Conservation (phyloP, 2,113 vertebrate species). For the Pungitius pungitius region DNA sequence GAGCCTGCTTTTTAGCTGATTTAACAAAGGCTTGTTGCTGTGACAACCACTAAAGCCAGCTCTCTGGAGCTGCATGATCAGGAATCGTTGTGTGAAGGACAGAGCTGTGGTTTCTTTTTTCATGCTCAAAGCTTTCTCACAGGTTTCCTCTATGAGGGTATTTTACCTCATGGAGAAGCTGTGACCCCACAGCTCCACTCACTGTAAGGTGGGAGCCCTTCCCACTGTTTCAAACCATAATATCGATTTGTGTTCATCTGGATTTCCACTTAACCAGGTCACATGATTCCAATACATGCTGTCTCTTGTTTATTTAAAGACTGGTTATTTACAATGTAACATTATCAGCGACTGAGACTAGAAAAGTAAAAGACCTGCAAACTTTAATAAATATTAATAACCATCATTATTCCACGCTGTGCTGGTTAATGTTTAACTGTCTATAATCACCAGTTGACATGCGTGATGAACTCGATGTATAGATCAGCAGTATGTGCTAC, state of each 20-base stretch:
- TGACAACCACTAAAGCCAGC: constrained; percentile 9
- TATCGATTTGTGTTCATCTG: too few relatives aligned
- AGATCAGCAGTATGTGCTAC: not conserved
- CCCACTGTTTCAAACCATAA: constrained; percentile 1
- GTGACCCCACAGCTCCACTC: constrained; percentile 11
- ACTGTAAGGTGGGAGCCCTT: constrained; percentile 18
- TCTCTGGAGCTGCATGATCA: not conserved
- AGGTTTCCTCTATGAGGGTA: not conserved
- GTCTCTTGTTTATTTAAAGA: not conserved
- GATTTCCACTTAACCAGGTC: too few relatives aligned
- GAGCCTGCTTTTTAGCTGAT: not conserved
- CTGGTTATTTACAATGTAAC: not conserved
- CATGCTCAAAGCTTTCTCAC: not conserved
- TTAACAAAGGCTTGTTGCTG: constrained; percentile 20
- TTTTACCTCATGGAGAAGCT: constrained; percentile 6
- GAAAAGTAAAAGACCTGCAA: not conserved
- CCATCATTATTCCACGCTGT: too few relatives aligned
- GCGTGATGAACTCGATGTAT: too few relatives aligned
- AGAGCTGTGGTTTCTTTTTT: not conserved
- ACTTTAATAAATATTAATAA: not conserved
- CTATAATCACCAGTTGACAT: too few relatives aligned
- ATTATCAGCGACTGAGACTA: not conserved
- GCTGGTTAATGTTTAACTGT: too few relatives aligned
- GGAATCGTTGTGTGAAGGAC: not conserved
- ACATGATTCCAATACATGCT: too few relatives aligned